Conservation (phyloP, 1,140 invertebrate species). For the Drosophila trapezifrons region DNA sequence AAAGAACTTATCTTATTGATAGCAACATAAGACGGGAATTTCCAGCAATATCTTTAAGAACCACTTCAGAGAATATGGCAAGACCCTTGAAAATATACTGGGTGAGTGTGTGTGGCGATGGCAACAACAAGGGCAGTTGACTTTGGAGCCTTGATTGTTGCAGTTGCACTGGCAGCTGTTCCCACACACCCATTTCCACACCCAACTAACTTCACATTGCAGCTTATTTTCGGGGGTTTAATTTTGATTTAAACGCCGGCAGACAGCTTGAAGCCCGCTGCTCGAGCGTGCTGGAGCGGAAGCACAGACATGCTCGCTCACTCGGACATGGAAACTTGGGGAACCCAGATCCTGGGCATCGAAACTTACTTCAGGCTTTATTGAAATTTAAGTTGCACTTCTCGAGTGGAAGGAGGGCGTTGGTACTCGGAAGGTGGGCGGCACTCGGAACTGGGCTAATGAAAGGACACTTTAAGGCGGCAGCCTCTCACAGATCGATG, state of each 20-base stretch:
- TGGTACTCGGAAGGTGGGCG: background rate
- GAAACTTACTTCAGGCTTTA: constrained; percentile 19
- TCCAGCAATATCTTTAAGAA: constrained; percentile 14
- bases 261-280: constrained; percentile 69
- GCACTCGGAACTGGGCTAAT: constrained; percentile 57
- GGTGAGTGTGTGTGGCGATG: constrained; percentile 33
- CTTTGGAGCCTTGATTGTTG: constrained; percentile 68
- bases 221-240: constrained; percentile 78
- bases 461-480: constrained; percentile 61
- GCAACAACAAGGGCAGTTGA: constrained; percentile 49
- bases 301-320: constrained; percentile 55
- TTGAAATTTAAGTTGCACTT: constrained; percentile 70
- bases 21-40: constrained; percentile 1
- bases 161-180: constrained; percentile 48
- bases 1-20: constrained; percentile 14
- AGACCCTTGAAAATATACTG: constrained; percentile 9
- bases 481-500: constrained; percentile 30
- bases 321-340: constrained; percentile 48
- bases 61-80: constrained; percentile 22
- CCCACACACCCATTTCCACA: background rate
- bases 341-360: constrained; percentile 8
- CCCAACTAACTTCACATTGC: constrained; percentile 6
- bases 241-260: constrained; percentile 79
- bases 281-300: constrained; percentile 58
- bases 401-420: constrained; percentile 5